Percentiles rank a stretch among this genome's conserved stretches.
phyloP scores from a whole-genome alignment of 2,113 vertebrate species.

The Atherinomorus stipes region DNA sequence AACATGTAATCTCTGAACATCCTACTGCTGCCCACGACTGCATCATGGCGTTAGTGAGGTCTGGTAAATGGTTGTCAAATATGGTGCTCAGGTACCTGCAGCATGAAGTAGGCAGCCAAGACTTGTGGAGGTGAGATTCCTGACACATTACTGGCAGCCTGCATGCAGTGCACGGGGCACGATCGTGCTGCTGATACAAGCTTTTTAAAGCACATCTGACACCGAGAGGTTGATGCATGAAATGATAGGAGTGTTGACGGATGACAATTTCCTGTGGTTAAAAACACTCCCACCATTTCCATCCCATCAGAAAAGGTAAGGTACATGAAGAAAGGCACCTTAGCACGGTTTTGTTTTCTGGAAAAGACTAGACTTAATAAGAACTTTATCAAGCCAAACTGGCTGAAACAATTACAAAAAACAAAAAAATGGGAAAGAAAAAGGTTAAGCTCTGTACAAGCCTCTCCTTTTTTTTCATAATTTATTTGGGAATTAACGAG shows the following conservation, averaged over 20 bases:
- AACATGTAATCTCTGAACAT: constrained; percentile 31
- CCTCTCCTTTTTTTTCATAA: constrained; percentile 17
- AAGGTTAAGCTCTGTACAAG: neutral
- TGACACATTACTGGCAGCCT: neutral
- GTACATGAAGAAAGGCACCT: constrained; percentile 77
- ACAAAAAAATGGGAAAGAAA: constrained; percentile 2
- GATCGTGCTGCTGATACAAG: neutral
- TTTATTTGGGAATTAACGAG: neutral
- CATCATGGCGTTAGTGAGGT: constrained; percentile 53
- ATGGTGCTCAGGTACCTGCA: neutral
- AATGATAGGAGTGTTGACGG: constrained; percentile 15
- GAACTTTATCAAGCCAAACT: neutral
- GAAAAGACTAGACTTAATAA: constrained; percentile 36
- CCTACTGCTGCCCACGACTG: constrained; percentile 24
- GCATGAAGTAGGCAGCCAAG: neutral
- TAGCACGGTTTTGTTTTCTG: constrained; percentile 45
- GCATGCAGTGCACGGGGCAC: neutral
- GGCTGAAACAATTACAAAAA: constrained; percentile 15
- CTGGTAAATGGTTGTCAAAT: constrained; percentile 28
- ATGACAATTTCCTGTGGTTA: no score
- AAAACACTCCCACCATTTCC: neutral
- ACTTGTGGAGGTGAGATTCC: neutral
- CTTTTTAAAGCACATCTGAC: neutral
- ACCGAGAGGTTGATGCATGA: constrained; percentile 34
- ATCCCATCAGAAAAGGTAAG: constrained; percentile 54